Conservation (phyloP, 2,888 invertebrate species). For the Daptonema setosum region DNA sequence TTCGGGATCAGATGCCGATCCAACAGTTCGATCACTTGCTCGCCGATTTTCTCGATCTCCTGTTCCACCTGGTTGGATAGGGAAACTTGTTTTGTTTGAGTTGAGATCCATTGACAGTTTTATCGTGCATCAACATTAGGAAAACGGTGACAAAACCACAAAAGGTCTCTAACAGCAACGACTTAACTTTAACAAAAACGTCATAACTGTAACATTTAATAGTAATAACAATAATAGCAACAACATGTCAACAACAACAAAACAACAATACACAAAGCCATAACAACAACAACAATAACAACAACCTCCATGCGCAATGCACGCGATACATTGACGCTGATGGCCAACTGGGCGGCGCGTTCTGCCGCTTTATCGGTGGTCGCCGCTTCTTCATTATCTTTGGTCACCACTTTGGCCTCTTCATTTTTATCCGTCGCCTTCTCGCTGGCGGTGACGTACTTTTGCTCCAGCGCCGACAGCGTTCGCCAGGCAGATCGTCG, state of each 20-base stretch:
- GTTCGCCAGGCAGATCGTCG: background rate
- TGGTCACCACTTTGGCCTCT: background rate
- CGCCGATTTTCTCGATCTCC: background rate
- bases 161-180: too few species aligned
- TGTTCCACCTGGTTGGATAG: background rate
- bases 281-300: too few species aligned
- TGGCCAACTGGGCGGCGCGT: too few species aligned
- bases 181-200: too few species aligned
- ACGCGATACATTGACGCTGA: too few species aligned
- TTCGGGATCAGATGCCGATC: background rate
- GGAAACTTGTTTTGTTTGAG: background rate
- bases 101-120: background rate
- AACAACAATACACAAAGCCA: too few species aligned
- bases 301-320: too few species aligned
- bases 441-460: background rate
- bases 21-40: background rate
- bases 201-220: too few species aligned
- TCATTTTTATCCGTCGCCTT: background rate
- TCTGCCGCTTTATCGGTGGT: background rate
- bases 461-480: background rate
- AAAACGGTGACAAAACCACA: too few species aligned
- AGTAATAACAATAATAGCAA: too few species aligned
- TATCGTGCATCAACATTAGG: background rate
- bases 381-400: background rate
- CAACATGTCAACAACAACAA: too few species aligned